Evolutionary conservation across 2,797 vertebrate species (phyloP).

Genomic region (Centropyge bicolor): DNA sequence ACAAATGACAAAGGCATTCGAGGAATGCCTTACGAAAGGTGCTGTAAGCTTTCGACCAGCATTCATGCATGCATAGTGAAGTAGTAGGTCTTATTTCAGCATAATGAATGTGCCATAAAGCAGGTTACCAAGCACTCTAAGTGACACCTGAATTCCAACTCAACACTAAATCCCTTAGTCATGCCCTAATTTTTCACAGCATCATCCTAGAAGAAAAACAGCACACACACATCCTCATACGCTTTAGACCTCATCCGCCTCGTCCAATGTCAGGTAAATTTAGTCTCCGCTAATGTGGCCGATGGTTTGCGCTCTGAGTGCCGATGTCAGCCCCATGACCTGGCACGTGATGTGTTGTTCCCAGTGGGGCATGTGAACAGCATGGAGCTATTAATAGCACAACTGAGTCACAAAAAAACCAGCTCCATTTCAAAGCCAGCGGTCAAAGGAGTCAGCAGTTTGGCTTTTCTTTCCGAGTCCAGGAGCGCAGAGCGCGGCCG

Average conservation of each 20-base stretch:
- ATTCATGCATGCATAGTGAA: slow-evolving; percentile 71
- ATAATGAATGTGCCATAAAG: slow-evolving; percentile 76
- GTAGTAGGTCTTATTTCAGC: slow-evolving; percentile 62
- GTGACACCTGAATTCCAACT: slow-evolving; percentile 40
- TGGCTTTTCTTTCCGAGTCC: slow-evolving; percentile 51
- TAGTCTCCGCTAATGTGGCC: slow-evolving; percentile 61
- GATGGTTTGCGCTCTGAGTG: slow-evolving; percentile 35
- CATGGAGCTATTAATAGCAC: slow-evolving; percentile 79
- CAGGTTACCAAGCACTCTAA: slow-evolving; percentile 46
- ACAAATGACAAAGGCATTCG: slow-evolving; percentile 71
- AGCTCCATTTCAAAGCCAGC: slow-evolving; percentile 70
- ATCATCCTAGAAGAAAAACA: slow-evolving; percentile 38
- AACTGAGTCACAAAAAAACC: slow-evolving; percentile 66
- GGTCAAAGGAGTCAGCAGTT: slow-evolving; percentile 73
- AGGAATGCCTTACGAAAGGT: slow-evolving; percentile 64
- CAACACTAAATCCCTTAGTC: slow-evolving; percentile 25
- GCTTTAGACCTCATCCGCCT: slow-evolving; percentile 49
- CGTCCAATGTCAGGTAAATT: slow-evolving; percentile 75
- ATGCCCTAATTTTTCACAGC: slow-evolving; percentile 32
- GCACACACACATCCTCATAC: slow-evolving; percentile 16
- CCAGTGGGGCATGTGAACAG: slow-evolving; percentile 57
- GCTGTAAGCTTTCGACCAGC: slow-evolving; percentile 60
- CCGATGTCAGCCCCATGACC: slow-evolving; percentile 50
- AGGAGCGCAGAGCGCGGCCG: slow-evolving; percentile 3
- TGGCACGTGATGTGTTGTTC: slow-evolving; percentile 53